phyloP scores from a whole-genome alignment of 2,888 invertebrate genomes.

The Dendrolimus houi region DNA sequence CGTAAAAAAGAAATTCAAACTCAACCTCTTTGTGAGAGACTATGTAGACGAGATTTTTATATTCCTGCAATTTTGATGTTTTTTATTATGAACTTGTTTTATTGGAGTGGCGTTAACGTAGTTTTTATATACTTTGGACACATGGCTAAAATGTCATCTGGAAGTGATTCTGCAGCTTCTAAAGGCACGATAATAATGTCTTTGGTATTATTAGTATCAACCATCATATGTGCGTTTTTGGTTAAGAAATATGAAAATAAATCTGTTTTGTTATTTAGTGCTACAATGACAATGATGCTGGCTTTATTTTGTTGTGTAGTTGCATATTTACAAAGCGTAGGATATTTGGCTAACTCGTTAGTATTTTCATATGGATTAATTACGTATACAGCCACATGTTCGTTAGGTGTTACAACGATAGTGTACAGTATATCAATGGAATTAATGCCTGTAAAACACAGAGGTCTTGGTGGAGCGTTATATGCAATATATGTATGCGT shows the following conservation, averaged over 20 bases:
- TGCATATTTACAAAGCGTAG: constrained; percentile 7
- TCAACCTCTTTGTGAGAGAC: too few species aligned
- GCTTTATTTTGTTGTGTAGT: constrained; percentile 2
- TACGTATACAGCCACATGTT: constrained; percentile 10
- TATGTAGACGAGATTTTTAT: constrained; percentile 13
- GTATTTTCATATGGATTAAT: constrained; percentile 10
- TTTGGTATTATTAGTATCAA: constrained; percentile 6
- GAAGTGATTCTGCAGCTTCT: constrained; percentile 11
- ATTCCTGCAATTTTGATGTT: constrained; percentile 15
- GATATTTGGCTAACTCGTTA: constrained; percentile 8
- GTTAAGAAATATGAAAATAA: constrained; percentile 14
- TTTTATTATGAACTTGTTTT: constrained; percentile 11
- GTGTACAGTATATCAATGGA: constrained; percentile 11
- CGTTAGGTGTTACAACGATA: constrained; percentile 9
- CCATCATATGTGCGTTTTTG: constrained; percentile 6
- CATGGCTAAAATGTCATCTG: constrained; percentile 10
- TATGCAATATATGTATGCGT: constrained; percentile 11
- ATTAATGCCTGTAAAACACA: constrained; percentile 18
- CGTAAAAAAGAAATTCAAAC: neutral
- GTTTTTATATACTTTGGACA: constrained; percentile 14
- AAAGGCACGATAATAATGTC: constrained; percentile 6
- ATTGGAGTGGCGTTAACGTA: constrained; percentile 15
- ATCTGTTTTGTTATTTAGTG: constrained; percentile 10
- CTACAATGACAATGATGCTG: constrained; percentile 4
- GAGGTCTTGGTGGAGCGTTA: constrained; percentile 15